phyloP scores from a whole-genome alignment of 2,888 invertebrate species.

The Ypsolopha sequella region DNA sequence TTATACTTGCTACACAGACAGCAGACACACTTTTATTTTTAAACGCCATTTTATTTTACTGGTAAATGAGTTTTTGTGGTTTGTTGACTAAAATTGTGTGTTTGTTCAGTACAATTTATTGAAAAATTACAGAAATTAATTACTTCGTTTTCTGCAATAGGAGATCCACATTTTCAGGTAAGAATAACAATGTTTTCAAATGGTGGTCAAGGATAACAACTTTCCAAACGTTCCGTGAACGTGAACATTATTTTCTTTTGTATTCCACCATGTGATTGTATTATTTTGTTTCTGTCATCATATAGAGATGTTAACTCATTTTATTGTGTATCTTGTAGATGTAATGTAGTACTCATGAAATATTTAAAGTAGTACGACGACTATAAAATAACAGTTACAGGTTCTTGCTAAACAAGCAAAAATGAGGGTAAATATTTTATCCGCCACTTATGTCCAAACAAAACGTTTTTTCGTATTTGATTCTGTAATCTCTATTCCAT shows the following conservation, averaged over 20 bases:
- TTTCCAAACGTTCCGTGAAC: constrained; percentile 11
- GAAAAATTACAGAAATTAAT: not conserved
- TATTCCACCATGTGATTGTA: constrained; percentile 10
- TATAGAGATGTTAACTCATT: too few relatives aligned
- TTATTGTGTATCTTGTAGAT: too few relatives aligned
- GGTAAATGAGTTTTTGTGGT: constrained; percentile 12
- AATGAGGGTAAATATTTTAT: not conserved
- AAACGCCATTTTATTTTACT: constrained; percentile 38
- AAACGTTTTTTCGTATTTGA: too few relatives aligned
- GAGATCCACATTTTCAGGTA: not conserved
- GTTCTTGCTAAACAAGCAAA: not conserved
- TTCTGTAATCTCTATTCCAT: too few relatives aligned
- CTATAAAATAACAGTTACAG: too few relatives aligned
- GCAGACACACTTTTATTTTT: too few relatives aligned
- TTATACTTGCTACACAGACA: constrained; percentile 19
- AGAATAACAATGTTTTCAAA: not conserved
- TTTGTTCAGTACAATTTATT: constrained; percentile 4
- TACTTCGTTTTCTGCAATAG: not conserved
- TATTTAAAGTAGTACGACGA: too few relatives aligned
- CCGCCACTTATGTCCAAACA: not conserved
- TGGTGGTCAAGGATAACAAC: constrained; percentile 37
- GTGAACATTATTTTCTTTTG: constrained; percentile 6
- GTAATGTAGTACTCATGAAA: too few relatives aligned
- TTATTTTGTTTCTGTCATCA: not conserved
- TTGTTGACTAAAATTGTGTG: constrained; percentile 9